phyloP scores from a whole-genome alignment of 2,888 invertebrate genomes.

The Cheilosia impressa region DNA sequence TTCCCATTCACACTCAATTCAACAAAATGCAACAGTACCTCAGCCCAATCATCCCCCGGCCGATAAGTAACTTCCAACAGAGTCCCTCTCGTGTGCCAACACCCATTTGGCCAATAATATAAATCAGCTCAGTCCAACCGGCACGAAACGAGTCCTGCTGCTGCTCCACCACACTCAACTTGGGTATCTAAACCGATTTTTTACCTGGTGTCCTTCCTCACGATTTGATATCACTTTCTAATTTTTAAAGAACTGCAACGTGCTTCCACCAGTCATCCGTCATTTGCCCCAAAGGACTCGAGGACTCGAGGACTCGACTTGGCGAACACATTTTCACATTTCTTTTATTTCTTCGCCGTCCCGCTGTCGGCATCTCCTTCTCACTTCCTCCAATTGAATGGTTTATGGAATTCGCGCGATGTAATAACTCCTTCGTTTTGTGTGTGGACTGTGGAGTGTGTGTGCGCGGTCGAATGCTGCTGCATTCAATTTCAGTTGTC shows the following conservation, averaged over 20 bases:
- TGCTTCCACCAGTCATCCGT: constrained; percentile 65
- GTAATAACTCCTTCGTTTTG: constrained; percentile 66
- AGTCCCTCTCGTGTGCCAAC: constrained; percentile 26
- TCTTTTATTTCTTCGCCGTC: background rate
- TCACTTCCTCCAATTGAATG: constrained; percentile 31
- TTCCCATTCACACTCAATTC: constrained; percentile 45
- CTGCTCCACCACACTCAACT: constrained; percentile 30
- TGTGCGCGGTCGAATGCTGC: background rate
- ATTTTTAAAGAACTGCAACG: constrained; percentile 68
- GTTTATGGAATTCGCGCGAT: constrained; percentile 71
- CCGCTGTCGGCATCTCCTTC: background rate
- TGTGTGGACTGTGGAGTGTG: background rate
- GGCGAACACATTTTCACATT: constrained; percentile 2
- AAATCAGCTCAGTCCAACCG: constrained; percentile 46
- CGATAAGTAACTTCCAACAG: constrained; percentile 27
- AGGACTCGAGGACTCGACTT: background rate
- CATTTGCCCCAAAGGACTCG: constrained; percentile 61
- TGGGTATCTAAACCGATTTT: constrained; percentile 66
- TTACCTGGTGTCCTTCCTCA: constrained; percentile 68
- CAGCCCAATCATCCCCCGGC: background rate
- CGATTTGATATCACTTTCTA: constrained; percentile 70
- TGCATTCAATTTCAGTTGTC: constrained; percentile 73
- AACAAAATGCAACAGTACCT: constrained; percentile 22
- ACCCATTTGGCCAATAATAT: constrained; percentile 60
- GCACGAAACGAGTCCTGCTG: constrained; percentile 29